Evolutionary conservation across 53 echinoderm and acorn worm species (phyloP).

Genomic region (Echinarachnius parma): DNA sequence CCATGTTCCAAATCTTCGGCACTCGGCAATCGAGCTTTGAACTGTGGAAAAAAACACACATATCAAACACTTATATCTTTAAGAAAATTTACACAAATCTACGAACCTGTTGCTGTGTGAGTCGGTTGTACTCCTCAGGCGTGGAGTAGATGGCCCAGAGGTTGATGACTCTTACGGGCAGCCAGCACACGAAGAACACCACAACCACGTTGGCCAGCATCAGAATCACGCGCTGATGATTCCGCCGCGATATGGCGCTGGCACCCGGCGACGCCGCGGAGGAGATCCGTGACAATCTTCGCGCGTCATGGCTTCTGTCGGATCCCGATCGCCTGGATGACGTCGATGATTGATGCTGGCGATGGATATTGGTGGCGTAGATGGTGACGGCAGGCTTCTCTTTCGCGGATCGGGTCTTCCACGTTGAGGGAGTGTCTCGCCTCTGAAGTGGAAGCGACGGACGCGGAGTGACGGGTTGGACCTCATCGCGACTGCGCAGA

Average conservation of each 20-base stretch:
- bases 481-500: conserved; percentile 10
- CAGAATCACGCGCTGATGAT: conserved; percentile 66
- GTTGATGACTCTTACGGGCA: conserved; percentile 65
- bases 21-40: too few species aligned
- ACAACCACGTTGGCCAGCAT: conserved; percentile 81
- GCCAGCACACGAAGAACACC: conserved; percentile 84
- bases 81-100: too few species aligned
- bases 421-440: conserved; percentile 13
- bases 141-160: conserved; percentile 60
- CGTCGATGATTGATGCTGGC: conserved; percentile 19
- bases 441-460: conserved; percentile 16
- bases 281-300: background rate
- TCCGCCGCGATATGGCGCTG: conserved; percentile 38
- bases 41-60: too few species aligned
- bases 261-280: conserved; percentile 17
- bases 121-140: conserved; percentile 2
- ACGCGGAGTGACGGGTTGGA: background rate
- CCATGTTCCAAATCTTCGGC: too few species aligned
- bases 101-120: conserved; percentile 3
- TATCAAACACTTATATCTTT: too few species aligned
- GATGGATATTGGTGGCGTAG: conserved; percentile 27
- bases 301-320: conserved; percentile 14
- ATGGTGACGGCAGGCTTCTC: conserved; percentile 21
- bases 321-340: conserved; percentile 12
- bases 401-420: conserved; percentile 8